A percentile compares a stretch with the other conserved stretches of the same genome.
Conservation (phyloP, 1,140 invertebrate species). For the Drosophila pallidifrons region DNA sequence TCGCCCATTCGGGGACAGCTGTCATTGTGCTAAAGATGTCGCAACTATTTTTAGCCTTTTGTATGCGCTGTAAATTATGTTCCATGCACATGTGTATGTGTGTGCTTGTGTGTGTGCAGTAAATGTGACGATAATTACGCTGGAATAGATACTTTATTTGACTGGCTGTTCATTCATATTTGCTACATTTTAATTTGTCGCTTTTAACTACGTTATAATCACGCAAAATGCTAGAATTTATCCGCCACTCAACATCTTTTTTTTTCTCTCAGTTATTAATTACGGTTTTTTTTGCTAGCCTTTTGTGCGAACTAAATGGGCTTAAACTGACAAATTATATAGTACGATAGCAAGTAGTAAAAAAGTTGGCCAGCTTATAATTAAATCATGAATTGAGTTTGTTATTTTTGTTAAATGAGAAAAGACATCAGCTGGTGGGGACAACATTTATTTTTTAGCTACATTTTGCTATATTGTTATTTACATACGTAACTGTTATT, state of each 20-base stretch:
- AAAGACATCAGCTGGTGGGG: not conserved
- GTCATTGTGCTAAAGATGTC: constrained; percentile 48
- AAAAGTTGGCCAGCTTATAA: not conserved
- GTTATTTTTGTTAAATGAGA: not conserved
- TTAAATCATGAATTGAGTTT: not conserved
- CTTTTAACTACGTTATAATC: no score
- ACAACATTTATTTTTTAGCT: not conserved
- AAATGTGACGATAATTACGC: no score
- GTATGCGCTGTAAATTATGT: constrained; percentile 47
- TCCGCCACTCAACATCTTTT: not conserved
- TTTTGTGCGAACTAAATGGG: not conserved
- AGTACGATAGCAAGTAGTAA: not conserved
- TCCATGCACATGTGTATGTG: not conserved
- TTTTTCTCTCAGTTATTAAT: not conserved
- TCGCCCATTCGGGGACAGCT: constrained; percentile 55
- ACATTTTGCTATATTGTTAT: not conserved
- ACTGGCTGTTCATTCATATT: no score
- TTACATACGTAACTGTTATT: constrained; percentile 13
- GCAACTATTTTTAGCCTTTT: not conserved
- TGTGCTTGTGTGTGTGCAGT: no score
- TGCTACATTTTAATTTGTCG: no score
- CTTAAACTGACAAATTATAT: not conserved
- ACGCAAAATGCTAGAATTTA: not conserved
- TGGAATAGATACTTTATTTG: no score
- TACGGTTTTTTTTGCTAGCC: not conserved